A percentile compares a stretch with the other conserved stretches of the same genome.
These are phyloP conservation scores for Thysanoteuthis rhombus DNA, from an alignment of 2,888 invertebrate species.

Conservation along the genomic window DNA sequence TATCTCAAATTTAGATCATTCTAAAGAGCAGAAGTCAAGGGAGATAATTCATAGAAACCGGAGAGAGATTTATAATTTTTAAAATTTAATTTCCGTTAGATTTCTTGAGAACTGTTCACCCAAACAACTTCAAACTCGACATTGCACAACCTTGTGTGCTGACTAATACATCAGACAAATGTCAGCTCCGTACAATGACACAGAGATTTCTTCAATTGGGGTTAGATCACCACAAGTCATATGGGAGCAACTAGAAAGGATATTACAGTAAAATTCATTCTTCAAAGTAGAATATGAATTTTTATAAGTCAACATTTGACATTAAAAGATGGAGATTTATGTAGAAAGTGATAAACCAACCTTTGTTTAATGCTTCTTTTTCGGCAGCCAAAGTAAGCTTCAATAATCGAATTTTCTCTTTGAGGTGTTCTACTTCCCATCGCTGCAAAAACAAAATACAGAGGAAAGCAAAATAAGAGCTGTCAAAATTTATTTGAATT, in stretches of 20 bases:
- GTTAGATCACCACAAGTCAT: neutral
- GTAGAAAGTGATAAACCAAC: constrained; percentile 35
- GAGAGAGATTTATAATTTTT: too few relatives aligned
- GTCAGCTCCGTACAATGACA: too few relatives aligned
- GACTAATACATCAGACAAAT: too few relatives aligned
- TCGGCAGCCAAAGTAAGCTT: constrained; percentile 41
- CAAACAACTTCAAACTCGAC: too few relatives aligned
- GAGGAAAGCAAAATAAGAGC: neutral
- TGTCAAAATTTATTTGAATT: neutral
- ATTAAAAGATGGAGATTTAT: neutral
- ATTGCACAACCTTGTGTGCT: too few relatives aligned
- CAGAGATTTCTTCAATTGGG: too few relatives aligned
- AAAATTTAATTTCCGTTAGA: too few relatives aligned
- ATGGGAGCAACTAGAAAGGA: too few relatives aligned
- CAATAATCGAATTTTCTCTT: constrained; percentile 43
- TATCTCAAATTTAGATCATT: too few relatives aligned
- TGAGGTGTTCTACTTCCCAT: constrained; percentile 41
- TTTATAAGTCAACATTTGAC: neutral
- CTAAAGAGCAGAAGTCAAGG: too few relatives aligned
- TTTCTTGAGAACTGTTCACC: too few relatives aligned
- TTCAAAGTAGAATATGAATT: neutral
- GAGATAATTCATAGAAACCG: too few relatives aligned
- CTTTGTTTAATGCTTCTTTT: constrained; percentile 38
- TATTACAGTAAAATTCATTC: neutral
- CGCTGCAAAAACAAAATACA: constrained; percentile 37